Percentiles rank a stretch among this genome's conserved stretches.
Conservation (phyloP, 1,140 invertebrate genomes). For the Cydia fagiglandana region DNA sequence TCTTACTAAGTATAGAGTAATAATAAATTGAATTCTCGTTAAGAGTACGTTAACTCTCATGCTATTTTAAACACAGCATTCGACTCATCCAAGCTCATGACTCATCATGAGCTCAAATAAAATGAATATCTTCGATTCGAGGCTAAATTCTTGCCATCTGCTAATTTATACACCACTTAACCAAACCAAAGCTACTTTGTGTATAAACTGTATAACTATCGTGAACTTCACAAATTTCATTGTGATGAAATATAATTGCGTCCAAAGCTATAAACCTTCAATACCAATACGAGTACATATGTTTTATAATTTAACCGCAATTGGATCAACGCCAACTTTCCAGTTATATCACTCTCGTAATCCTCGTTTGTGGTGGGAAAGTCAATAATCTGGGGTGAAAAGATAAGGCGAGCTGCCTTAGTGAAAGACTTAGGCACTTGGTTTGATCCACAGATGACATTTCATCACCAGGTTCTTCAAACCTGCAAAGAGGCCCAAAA, state of each 20-base stretch:
- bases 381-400: no score
- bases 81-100: no score
- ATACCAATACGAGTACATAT: background rate
- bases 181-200: background rate
- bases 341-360: constrained; percentile 10
- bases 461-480: no score
- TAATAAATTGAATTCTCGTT: background rate
- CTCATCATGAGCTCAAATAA: background rate
- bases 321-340: background rate
- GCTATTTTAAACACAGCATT: background rate
- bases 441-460: no score
- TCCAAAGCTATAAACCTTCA: background rate
- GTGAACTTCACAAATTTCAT: constrained; percentile 3
- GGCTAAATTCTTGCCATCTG: background rate
- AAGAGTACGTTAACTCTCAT: background rate
- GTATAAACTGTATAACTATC: background rate
- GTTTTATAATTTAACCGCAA: constrained; percentile 1
- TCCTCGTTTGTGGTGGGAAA: background rate
- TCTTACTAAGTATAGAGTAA: background rate
- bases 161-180: background rate
- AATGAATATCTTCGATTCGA: background rate
- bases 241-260: background rate
- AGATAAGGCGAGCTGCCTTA: no score
- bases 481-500: no score
- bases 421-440: no score